Evolutionary conservation across 2,113 vertebrate genomes (phyloP).

Genomic region (Mustelus asterias): DNA sequence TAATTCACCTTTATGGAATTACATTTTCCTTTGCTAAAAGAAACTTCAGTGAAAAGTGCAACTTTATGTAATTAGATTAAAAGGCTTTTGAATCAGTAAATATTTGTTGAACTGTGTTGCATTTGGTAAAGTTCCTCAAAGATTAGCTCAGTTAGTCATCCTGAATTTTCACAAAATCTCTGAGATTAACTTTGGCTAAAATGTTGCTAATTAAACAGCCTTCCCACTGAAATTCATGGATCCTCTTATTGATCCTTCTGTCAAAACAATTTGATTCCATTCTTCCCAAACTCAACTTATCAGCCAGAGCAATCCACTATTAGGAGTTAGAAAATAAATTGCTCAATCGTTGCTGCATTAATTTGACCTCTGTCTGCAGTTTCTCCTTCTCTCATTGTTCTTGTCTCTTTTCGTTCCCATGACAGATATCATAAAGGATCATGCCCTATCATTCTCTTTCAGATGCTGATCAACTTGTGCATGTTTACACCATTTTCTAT

Average conservation of each 20-base stretch:
- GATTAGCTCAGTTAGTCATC: background rate
- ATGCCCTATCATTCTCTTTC: too few species aligned
- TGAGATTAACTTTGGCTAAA: background rate
- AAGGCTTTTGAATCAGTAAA: background rate
- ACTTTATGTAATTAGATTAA: background rate
- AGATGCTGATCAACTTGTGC: too few species aligned
- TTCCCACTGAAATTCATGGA: background rate
- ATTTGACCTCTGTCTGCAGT: background rate
- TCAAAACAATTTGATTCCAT: background rate
- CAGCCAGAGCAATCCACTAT: background rate
- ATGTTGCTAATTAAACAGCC: background rate
- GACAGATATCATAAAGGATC: too few species aligned
- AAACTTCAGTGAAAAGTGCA: background rate
- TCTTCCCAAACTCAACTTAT: background rate
- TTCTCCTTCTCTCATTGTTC: background rate
- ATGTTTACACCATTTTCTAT: too few species aligned
- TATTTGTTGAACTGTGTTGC: background rate
- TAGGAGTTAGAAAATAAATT: background rate
- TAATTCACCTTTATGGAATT: background rate
- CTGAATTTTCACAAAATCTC: background rate
- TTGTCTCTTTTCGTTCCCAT: too few species aligned
- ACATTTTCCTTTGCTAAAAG: background rate
- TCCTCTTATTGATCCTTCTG: background rate
- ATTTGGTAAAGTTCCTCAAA: background rate
- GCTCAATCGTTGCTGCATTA: background rate